These are phyloP conservation scores for Crambe crambe DNA, from an alignment of 37 sponge, comb jelly and placozoan species.

Conservation along the genomic window DNA sequence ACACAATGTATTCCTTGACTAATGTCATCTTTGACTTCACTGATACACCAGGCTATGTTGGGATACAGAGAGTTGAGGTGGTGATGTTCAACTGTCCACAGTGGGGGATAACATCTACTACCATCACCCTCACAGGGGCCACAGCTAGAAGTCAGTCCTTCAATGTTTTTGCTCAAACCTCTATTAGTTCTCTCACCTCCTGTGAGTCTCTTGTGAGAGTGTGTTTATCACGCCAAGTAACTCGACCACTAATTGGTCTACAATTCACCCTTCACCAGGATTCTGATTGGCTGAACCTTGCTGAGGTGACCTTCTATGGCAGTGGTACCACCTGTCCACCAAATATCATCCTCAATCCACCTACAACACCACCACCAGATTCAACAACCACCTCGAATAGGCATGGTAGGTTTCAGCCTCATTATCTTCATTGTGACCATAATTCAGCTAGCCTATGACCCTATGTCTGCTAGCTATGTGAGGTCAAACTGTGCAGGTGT, in stretches of 20 bases:
- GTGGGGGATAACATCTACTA: not conserved
- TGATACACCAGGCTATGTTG: not conserved
- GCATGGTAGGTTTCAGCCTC: no score
- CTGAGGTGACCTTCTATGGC: not conserved
- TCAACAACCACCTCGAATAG: not conserved
- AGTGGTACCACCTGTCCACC: not conserved
- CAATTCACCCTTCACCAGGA: not conserved
- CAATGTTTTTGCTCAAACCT: no score
- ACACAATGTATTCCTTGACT: not conserved
- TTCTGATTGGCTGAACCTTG: not conserved
- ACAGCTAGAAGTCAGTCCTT: not conserved
- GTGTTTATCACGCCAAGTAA: not conserved
- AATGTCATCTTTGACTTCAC: not conserved
- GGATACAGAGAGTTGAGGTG: not conserved
- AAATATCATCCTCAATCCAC: not conserved
- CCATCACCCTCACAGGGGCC: not conserved
- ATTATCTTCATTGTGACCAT: no score
- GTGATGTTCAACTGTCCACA: not conserved
- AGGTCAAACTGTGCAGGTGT: no score
- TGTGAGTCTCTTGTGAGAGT: not conserved
- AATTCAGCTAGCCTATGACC: no score
- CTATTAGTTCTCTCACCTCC: not conserved
- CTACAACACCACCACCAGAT: not conserved
- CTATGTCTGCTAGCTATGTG: no score
- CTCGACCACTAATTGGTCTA: not conserved